phyloP scores from a whole-genome alignment of 1,140 invertebrate genomes.

The Aphelinus certus region DNA sequence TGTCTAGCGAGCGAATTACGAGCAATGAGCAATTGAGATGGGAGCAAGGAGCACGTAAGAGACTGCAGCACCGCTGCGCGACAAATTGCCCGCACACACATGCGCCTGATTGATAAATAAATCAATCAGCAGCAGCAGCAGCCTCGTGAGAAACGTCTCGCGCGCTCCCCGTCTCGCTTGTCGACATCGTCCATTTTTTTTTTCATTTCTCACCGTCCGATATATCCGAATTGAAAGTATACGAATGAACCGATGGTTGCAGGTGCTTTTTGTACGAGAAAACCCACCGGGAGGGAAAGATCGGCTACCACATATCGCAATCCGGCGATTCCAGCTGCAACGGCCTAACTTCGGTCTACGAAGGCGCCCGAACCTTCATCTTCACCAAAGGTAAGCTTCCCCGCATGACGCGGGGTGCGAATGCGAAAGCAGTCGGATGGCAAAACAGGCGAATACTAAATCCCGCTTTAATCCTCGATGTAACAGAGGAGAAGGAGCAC shows the following conservation, averaged over 20 bases:
- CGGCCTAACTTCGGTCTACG: constrained; percentile 68
- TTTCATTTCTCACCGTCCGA: not conserved
- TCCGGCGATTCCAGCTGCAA: constrained; percentile 73
- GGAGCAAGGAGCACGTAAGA: not conserved
- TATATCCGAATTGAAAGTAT: constrained; percentile 9
- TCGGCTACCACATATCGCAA: constrained; percentile 67
- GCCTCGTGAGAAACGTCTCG: not conserved
- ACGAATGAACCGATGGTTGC: constrained; percentile 51
- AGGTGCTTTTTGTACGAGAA: constrained; percentile 73
- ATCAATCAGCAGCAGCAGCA: constrained; percentile 48
- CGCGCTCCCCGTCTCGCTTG: no score
- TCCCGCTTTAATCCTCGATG: not conserved
- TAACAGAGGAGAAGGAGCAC: constrained; percentile 61
- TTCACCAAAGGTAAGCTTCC: constrained; percentile 66
- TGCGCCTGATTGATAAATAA: constrained; percentile 51
- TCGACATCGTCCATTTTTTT: no score
- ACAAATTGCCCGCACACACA: constrained; percentile 20
- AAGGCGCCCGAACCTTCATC: constrained; percentile 70
- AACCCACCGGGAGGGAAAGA: constrained; percentile 55
- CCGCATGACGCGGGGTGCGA: not conserved
- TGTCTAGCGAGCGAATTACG: not conserved
- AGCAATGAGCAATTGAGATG: constrained; percentile 20
- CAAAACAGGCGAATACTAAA: no score
- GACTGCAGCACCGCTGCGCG: not conserved
- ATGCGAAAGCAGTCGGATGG: not conserved